Percentiles rank a stretch among this genome's conserved stretches.
These are phyloP conservation scores for Choreutis nemorana DNA, from an alignment of 2,888 invertebrate genomes.

Conservation along the genomic window DNA sequence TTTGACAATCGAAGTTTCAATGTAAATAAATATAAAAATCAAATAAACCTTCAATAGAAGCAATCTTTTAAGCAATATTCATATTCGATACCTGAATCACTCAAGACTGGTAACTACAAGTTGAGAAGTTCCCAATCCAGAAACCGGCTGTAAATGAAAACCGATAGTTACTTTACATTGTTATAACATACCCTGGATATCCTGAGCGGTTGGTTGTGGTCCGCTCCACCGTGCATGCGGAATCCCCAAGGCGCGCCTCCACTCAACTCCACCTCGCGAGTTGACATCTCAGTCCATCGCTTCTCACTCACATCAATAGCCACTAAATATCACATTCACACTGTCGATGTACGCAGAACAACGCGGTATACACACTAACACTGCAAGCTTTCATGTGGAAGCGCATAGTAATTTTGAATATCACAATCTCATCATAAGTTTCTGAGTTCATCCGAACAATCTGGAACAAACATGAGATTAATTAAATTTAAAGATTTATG, in stretches of 20 bases:
- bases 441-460: slow-evolving; percentile 20
- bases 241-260: slow-evolving; percentile 92
- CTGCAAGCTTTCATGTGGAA: slow-evolving; percentile 34
- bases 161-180: no score
- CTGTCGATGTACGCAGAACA: slow-evolving; percentile 20
- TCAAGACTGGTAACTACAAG: no score
- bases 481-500: slow-evolving; percentile 1
- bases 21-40: no score
- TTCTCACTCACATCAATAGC: slow-evolving; percentile 18
- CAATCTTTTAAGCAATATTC: no score
- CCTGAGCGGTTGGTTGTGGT: slow-evolving; percentile 78
- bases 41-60: no score
- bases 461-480: slow-evolving; percentile 29
- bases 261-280: slow-evolving; percentile 76
- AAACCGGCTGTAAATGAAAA: no score
- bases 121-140: no score
- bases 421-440: slow-evolving; percentile 27
- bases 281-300: slow-evolving; percentile 68
- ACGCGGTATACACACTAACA: no score
- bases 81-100: no score
- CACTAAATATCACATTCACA: slow-evolving; percentile 17
- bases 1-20: no score
- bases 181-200: slow-evolving; percentile 76
- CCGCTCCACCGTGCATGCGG: slow-evolving; percentile 85
- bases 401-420: slow-evolving; percentile 29